phyloP scores from a whole-genome alignment of 2,888 invertebrate species.

The Emmelina monodactyla region DNA sequence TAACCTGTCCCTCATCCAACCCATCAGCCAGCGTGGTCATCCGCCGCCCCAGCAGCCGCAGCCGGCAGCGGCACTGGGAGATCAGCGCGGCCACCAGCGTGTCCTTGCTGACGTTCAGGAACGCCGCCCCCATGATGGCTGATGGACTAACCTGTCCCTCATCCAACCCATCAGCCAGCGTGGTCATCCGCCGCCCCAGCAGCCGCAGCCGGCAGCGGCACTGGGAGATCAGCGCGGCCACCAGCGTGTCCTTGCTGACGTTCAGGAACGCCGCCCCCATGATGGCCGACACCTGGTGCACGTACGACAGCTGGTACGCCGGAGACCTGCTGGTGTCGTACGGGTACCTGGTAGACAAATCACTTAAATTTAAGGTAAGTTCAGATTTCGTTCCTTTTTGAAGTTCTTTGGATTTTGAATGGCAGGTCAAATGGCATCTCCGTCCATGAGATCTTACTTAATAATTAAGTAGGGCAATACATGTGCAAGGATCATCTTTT shows the following conservation, averaged over 20 bases:
- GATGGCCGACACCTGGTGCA: conserved; percentile 52
- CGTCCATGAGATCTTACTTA: too few relatives aligned
- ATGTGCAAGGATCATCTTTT: too few relatives aligned
- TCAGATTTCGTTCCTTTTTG: too few relatives aligned
- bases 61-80: conserved; percentile 50
- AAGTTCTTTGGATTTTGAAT: too few relatives aligned
- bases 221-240: conserved; percentile 50
- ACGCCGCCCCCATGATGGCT: conserved; percentile 46
- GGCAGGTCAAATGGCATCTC: too few relatives aligned
- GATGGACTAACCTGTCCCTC: too few relatives aligned
- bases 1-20: too few relatives aligned
- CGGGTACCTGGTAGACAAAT: conserved; percentile 39
- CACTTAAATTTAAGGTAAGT: too few relatives aligned
- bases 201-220: conserved; percentile 50
- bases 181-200: conserved; percentile 37
- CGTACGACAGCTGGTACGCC: conserved; percentile 43
- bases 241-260: conserved; percentile 53
- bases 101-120: conserved; percentile 58
- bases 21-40: too few relatives aligned
- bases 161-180: too few relatives aligned
- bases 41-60: conserved; percentile 52
- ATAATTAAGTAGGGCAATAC: too few relatives aligned
- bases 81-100: conserved; percentile 48
- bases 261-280: conserved; percentile 51
- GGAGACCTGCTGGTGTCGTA: conserved; percentile 42